Conservation (phyloP, 2,888 invertebrate genomes). For the Sturmia bella region DNA sequence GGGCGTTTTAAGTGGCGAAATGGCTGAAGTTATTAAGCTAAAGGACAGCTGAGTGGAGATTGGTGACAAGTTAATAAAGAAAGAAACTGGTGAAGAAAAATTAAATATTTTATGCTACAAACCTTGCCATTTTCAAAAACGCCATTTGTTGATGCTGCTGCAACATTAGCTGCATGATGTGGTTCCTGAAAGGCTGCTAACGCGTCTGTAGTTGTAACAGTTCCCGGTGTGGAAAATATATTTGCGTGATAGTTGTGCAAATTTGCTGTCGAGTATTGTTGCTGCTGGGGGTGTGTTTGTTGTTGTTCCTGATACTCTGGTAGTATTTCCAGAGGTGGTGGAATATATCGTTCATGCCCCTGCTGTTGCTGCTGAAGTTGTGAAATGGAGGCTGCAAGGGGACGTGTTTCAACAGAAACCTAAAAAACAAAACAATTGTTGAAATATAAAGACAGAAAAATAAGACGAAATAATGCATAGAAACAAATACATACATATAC, state of each 20-base stretch:
- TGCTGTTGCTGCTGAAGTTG: conserved; percentile 69
- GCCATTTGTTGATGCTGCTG: conserved; percentile 74
- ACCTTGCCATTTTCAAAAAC: conserved; percentile 81
- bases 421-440: conserved; percentile 58
- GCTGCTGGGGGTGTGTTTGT: conserved; percentile 70
- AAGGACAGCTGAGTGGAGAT: conserved; percentile 6
- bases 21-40: not conserved
- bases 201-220: conserved; percentile 56
- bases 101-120: conserved; percentile 57
- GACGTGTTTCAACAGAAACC: conserved; percentile 81
- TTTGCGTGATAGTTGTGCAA: conserved; percentile 75
- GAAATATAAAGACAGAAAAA: too few relatives aligned
- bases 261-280: conserved; percentile 71
- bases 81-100: not conserved
- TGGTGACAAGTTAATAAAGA: not conserved
- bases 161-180: conserved; percentile 66
- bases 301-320: conserved; percentile 73
- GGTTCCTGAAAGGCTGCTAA: conserved; percentile 64
- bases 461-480: too few relatives aligned
- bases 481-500: too few relatives aligned
- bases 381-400: conserved; percentile 71
- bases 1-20: conserved; percentile 3
- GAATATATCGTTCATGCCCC: conserved; percentile 77
- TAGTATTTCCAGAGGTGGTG: conserved; percentile 79
- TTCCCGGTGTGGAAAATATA: conserved; percentile 76